A percentile compares a stretch with the other conserved stretches of the same genome.
Evolutionary conservation across 2,888 invertebrate genomes (phyloP).

Genomic region (Germaria angustata): DNA sequence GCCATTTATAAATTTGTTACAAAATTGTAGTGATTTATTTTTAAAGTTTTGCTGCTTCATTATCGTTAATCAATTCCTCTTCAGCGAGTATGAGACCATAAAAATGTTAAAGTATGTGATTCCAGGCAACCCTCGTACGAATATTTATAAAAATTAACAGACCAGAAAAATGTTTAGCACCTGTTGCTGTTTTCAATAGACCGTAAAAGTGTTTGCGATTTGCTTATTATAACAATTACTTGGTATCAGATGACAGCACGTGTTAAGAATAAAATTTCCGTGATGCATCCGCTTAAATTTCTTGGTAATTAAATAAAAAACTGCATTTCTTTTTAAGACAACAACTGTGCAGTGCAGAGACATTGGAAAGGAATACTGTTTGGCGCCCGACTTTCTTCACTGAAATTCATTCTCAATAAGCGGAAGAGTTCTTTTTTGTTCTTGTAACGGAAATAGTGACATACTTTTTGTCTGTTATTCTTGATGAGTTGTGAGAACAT

Average conservation of each 20-base stretch:
- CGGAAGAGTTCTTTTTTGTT: constrained; percentile 31
- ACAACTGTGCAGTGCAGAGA: background rate
- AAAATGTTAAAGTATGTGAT: too few species aligned
- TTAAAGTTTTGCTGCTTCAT: too few species aligned
- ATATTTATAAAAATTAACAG: background rate
- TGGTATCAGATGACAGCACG: background rate
- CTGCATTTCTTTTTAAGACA: background rate
- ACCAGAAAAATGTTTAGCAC: background rate
- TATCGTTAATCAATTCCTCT: too few species aligned
- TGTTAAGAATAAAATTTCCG: background rate
- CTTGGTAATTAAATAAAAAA: background rate
- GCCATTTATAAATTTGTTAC: too few species aligned
- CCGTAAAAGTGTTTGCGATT: background rate
- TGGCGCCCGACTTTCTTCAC: background rate
- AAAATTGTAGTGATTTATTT: too few species aligned
- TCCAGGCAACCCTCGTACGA: background rate
- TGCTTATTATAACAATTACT: background rate
- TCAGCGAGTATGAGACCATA: too few species aligned
- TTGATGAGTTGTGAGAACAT: constrained; percentile 37
- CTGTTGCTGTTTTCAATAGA: background rate
- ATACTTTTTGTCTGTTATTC: background rate
- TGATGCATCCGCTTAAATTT: background rate
- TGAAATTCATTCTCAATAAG: background rate
- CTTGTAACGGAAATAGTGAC: constrained; percentile 33
- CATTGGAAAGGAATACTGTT: background rate